Percentiles rank a stretch among this genome's conserved stretches.
These are phyloP conservation scores for Odontomyia ornata DNA, from an alignment of 2,888 invertebrate genomes.

Conservation along the genomic window DNA sequence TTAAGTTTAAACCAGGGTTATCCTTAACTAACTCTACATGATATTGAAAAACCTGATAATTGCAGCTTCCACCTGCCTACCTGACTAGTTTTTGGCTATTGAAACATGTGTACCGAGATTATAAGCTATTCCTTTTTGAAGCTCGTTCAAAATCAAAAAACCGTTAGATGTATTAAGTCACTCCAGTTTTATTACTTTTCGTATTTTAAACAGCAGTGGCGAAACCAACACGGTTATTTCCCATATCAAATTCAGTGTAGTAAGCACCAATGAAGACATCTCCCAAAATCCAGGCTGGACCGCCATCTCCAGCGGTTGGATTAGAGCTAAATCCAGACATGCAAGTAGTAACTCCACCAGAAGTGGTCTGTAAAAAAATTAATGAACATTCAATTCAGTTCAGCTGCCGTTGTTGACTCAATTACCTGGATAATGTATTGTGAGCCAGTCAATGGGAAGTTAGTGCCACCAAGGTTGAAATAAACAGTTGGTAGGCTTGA, in stretches of 20 bases:
- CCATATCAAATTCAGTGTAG: conserved; percentile 96
- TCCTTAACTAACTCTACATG: no score
- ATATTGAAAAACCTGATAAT: no score
- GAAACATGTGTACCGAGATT: no score
- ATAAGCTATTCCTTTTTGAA: no score
- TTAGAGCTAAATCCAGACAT: conserved; percentile 96
- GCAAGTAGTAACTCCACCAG: conserved; percentile 88
- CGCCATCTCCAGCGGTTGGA: conserved; percentile 92
- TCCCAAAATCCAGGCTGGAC: conserved; percentile 97
- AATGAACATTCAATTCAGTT: not conserved
- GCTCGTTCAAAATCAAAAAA: no score
- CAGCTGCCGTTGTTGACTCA: conserved; percentile 15
- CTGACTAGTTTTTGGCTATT: no score
- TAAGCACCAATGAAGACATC: conserved; percentile 97
- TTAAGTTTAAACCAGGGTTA: no score
- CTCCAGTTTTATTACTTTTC: no score
- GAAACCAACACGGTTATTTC: conserved; percentile 88
- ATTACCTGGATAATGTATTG: conserved; percentile 85
- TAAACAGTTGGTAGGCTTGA: conserved; percentile 80
- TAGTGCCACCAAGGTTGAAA: conserved; percentile 78
- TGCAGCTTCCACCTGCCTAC: no score
- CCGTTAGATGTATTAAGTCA: no score
- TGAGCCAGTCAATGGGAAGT: conserved; percentile 78
- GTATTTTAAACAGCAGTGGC: conserved; percentile 70
- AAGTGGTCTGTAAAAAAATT: conserved; percentile 67